Evolutionary conservation across 2,113 vertebrate genomes (phyloP).

Genomic region (Eira barbara): DNA sequence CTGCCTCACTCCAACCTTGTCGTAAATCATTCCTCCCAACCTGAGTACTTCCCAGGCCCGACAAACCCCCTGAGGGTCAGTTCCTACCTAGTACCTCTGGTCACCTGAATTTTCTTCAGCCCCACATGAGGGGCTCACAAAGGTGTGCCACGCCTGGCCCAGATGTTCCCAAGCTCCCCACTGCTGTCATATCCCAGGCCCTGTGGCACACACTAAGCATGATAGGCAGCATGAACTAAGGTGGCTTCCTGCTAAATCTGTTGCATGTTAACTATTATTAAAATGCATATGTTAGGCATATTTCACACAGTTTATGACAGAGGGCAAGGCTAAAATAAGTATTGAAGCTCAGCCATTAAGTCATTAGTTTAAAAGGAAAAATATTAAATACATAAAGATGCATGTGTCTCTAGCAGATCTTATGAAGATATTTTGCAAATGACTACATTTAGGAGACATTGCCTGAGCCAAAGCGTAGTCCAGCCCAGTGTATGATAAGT

Average conservation of each 20-base stretch:
- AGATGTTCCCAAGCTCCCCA: background rate
- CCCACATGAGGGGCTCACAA: too few relatives aligned
- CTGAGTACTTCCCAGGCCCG: background rate
- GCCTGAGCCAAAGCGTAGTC: background rate
- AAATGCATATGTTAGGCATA: background rate
- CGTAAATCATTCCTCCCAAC: background rate
- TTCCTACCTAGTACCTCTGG: background rate
- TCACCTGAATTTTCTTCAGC: background rate
- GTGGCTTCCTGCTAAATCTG: background rate
- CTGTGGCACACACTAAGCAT: fast-evolving
- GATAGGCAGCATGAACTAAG: background rate
- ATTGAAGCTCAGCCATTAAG: background rate
- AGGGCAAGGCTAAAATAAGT: background rate
- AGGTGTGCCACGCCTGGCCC: background rate
- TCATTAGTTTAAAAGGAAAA: background rate
- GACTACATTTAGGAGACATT: background rate
- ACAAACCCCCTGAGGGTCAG: background rate
- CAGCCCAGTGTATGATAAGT: background rate
- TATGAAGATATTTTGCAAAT: background rate
- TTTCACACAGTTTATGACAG: background rate
- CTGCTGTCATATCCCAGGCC: too few relatives aligned
- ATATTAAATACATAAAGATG: background rate
- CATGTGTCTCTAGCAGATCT: background rate
- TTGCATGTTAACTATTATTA: background rate
- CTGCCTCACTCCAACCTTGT: background rate